Evolutionary conservation across 2,113 vertebrate species (phyloP).

Genomic region (Callocephalon fimbriatum): DNA sequence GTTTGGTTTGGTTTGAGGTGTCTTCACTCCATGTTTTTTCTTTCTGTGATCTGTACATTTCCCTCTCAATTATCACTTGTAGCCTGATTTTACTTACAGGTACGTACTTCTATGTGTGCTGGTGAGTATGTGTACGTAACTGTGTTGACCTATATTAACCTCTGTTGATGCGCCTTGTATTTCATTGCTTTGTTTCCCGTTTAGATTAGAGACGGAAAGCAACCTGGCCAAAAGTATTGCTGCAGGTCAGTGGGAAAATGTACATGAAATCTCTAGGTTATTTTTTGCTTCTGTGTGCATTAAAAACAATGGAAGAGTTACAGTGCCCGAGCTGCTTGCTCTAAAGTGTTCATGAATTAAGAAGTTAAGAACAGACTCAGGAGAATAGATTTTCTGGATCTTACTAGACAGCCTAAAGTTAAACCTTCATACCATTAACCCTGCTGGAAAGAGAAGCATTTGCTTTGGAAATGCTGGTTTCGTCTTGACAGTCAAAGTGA

Average conservation of each 20-base stretch:
- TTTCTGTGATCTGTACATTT: background rate
- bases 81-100: background rate
- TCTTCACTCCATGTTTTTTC: background rate
- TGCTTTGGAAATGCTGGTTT: background rate
- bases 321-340: background rate
- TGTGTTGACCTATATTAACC: background rate
- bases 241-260: background rate
- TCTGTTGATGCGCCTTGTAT: background rate
- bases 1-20: background rate
- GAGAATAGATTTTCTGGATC: background rate
- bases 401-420: background rate
- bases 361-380: background rate
- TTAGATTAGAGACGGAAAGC: background rate
- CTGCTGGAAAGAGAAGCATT: background rate
- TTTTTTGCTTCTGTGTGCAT: background rate
- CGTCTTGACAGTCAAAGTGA: background rate
- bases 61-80: background rate
- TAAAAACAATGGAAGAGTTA: background rate
- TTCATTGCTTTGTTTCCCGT: background rate
- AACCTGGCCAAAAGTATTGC: background rate
- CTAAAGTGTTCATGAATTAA: background rate
- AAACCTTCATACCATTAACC: background rate
- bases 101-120: background rate
- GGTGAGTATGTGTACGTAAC: background rate
- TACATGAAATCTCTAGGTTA: background rate